Percentiles rank a stretch among this genome's conserved stretches.
Conservation (phyloP, 2,797 vertebrate genomes). For the Cuculus canorus region DNA sequence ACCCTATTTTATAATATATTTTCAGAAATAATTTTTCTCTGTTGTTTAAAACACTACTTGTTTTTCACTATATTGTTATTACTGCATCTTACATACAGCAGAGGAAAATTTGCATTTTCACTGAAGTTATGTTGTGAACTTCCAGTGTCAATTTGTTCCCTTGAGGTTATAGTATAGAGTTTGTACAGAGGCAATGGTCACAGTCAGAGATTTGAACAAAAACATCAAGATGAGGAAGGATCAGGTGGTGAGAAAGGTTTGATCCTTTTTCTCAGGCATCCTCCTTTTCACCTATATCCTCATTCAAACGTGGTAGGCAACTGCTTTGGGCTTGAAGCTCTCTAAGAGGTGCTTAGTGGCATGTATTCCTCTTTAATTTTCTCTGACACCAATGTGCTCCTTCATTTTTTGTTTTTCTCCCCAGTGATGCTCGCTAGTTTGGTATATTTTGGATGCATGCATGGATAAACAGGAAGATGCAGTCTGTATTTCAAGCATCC, state of each 20-base stretch:
- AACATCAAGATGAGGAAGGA: neutral
- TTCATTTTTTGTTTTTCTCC: conserved; percentile 15
- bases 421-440: neutral
- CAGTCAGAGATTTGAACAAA: neutral
- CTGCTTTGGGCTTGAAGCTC: neutral
- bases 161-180: neutral
- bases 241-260: neutral
- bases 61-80: neutral
- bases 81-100: neutral
- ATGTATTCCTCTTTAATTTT: neutral
- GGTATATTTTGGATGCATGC: conserved; percentile 3
- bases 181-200: neutral
- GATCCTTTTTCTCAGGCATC: neutral
- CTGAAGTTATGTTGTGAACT: neutral
- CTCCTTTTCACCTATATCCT: neutral
- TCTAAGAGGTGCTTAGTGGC: neutral
- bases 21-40: neutral
- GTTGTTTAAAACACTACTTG: neutral
- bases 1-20: neutral
- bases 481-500: neutral
- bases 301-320: neutral
- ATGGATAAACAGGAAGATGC: neutral
- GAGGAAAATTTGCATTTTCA: neutral
- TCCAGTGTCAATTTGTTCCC: neutral
- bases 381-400: neutral